These are phyloP conservation scores for Coregonus ussuriensis DNA, from an alignment of 2,797 vertebrate species.

Conservation along the genomic window DNA sequence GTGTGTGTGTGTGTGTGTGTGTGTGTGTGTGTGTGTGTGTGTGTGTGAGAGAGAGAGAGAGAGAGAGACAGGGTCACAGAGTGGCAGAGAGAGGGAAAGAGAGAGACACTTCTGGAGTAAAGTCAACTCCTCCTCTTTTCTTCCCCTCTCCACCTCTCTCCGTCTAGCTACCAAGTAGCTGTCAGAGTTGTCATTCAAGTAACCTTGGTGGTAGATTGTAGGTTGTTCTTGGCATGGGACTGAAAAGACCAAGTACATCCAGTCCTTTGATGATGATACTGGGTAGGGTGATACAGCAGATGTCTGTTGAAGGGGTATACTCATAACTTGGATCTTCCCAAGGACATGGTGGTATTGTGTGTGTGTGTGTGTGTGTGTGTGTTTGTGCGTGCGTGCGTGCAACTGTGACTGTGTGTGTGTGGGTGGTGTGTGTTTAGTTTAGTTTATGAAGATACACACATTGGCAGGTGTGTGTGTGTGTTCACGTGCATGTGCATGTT, in stretches of 20 bases:
- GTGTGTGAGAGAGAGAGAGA: not conserved
- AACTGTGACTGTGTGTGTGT: too few species aligned
- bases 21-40: not conserved
- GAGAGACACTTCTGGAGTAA: not conserved
- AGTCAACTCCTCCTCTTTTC: slow-evolving; percentile 7
- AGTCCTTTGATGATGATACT: not conserved
- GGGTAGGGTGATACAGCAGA: slow-evolving; percentile 6
- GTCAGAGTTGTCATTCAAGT: too few species aligned
- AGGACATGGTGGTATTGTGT: too few species aligned
- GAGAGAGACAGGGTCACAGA: not conserved
- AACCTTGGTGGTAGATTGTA: slow-evolving; percentile 6
- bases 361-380: too few species aligned
- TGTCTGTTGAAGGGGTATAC: not conserved
- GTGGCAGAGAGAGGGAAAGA: not conserved
- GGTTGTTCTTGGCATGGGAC: slow-evolving; percentile 16
- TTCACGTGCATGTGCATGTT: too few species aligned
- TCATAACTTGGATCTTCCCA: too few species aligned
- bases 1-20: not conserved
- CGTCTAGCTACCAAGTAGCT: not conserved
- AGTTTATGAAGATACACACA: too few species aligned
- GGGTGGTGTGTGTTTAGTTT: too few species aligned
- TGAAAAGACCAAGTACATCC: not conserved
- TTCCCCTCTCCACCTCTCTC: slow-evolving; percentile 10
- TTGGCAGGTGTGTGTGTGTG: too few species aligned
- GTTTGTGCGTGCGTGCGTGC: too few species aligned